Percentiles rank a stretch among this genome's conserved stretches.
Conservation (phyloP, 1,140 invertebrate genomes). For the Theocolax elegans region DNA sequence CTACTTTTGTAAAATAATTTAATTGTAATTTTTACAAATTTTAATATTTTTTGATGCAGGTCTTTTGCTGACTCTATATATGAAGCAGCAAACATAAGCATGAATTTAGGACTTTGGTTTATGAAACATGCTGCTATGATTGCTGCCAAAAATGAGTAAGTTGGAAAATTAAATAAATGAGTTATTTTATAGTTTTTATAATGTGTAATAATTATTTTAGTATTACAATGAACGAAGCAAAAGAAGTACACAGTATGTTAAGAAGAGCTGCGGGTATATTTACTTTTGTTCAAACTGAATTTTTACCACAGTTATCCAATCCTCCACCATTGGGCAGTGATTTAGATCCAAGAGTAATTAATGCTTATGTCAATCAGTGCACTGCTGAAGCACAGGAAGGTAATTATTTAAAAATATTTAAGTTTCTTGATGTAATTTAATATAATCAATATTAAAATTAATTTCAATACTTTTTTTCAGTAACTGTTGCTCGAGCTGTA, state of each 20-base stretch:
- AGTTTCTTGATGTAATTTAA: constrained; percentile 4
- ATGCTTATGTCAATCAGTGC: constrained; percentile 76
- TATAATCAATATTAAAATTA: constrained; percentile 15
- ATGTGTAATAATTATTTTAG: constrained; percentile 54
- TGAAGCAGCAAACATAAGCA: constrained; percentile 73
- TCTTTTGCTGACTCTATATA: constrained; percentile 71
- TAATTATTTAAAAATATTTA: constrained; percentile 47
- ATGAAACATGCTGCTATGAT: constrained; percentile 79
- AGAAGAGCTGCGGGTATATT: constrained; percentile 77
- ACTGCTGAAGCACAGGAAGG: constrained; percentile 81
- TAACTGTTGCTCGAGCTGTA: constrained; percentile 78
- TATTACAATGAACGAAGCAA: constrained; percentile 76
- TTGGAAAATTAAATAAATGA: no score
- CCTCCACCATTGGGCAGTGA: constrained; percentile 69
- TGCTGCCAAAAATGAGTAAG: constrained; percentile 75
- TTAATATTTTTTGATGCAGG: constrained; percentile 57
- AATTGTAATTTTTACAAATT: background rate
- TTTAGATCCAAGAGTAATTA: constrained; percentile 72
- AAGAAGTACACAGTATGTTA: constrained; percentile 76
- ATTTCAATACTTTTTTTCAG: constrained; percentile 54
- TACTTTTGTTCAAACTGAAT: constrained; percentile 66
- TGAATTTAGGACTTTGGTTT: constrained; percentile 77
- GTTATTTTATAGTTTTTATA: background rate
- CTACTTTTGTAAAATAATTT: no score
- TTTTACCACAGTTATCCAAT: constrained; percentile 66